A percentile compares a stretch with the other conserved stretches of the same genome.
These are phyloP conservation scores for Cinara cedri DNA, from an alignment of 2,888 invertebrate species.

Conservation along the genomic window DNA sequence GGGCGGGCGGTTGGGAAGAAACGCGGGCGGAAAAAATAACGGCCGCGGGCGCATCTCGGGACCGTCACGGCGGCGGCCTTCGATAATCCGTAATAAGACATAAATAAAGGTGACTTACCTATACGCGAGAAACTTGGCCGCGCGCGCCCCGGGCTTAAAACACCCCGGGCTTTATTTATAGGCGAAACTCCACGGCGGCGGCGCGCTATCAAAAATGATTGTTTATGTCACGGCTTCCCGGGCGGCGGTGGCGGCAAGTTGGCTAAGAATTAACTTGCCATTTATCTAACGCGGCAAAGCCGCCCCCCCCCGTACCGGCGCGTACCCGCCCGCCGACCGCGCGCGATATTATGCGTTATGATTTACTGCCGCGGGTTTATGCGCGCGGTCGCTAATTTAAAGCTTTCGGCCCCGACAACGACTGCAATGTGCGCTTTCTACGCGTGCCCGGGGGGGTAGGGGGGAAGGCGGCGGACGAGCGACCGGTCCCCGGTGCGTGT, in stretches of 20 bases:
- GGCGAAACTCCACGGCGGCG: conserved; percentile 46
- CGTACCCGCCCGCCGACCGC: not conserved
- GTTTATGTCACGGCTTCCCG: conserved; percentile 51
- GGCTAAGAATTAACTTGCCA: conserved; percentile 56
- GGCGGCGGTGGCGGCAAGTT: conserved; percentile 21
- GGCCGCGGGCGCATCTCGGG: conserved; percentile 22
- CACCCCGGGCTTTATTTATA: conserved; percentile 56
- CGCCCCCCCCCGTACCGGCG: not conserved
- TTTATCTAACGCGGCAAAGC: conserved; percentile 53
- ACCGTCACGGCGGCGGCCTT: conserved; percentile 3
- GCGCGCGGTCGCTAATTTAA: conserved; percentile 53
- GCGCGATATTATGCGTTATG: conserved; percentile 47
- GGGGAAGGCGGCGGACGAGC: too few relatives aligned
- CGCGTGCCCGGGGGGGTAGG: not conserved
- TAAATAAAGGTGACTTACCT: conserved; percentile 60
- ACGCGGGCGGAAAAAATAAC: too few relatives aligned
- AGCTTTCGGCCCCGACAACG: conserved; percentile 46
- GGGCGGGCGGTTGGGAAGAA: too few relatives aligned
- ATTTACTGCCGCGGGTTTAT: conserved; percentile 51
- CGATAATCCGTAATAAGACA: conserved; percentile 62
- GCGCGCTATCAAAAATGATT: conserved; percentile 55
- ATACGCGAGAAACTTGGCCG: conserved; percentile 38
- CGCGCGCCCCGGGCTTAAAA: conserved; percentile 46
- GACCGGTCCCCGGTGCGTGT: not conserved
- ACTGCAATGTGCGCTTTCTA: not conserved